Conservation (phyloP, 2,113 vertebrate genomes). For the Neomonachus schauinslandi region DNA sequence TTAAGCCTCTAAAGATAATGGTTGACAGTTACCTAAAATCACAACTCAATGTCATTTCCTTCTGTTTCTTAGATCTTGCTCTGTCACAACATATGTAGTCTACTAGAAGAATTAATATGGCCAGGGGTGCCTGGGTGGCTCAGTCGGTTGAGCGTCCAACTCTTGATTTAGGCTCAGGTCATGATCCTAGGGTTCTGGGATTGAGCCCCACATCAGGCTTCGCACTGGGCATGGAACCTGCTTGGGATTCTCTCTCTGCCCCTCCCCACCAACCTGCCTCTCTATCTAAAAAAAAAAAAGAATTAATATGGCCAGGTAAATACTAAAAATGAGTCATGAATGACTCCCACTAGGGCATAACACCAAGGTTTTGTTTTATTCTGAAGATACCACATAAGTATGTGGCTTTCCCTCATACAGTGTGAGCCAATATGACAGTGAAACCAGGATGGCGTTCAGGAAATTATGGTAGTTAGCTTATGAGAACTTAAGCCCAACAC, state of each 20-base stretch:
- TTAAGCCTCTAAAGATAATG: background rate
- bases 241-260: background rate
- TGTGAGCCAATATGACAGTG: background rate
- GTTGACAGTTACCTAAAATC: background rate
- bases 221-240: background rate
- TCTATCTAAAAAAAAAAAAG: background rate
- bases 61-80: background rate
- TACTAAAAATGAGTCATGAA: background rate
- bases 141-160: background rate
- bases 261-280: background rate
- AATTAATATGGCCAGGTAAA: background rate
- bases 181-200: background rate
- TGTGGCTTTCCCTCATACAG: background rate
- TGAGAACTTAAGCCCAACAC: conserved; percentile 33
- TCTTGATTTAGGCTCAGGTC: background rate
- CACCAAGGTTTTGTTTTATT: background rate
- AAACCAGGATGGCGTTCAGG: background rate
- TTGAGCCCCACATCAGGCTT: background rate
- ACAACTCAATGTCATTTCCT: background rate
- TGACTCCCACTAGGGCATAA: background rate
- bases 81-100: background rate
- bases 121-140: background rate
- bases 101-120: background rate
- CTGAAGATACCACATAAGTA: background rate
- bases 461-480: background rate